Evolutionary conservation across 2,888 invertebrate species (phyloP), one percentile per base, ranked within the genome.

Genomic region (Pharmacophagus antenor): DNA sequence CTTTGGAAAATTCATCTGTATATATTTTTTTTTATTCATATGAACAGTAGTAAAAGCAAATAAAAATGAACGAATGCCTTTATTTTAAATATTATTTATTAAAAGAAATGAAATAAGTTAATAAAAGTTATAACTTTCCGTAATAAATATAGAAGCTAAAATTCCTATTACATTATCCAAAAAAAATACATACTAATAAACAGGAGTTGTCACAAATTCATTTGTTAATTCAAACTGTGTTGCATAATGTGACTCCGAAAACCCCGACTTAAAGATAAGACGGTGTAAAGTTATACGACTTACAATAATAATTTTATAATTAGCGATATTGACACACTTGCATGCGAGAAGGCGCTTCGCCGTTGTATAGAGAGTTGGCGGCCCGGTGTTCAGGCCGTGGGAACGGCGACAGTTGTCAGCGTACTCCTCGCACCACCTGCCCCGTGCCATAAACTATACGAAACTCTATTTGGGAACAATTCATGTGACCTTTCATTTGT

Each of bases 351-450:
- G 73, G 70, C 71, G 73, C 72, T n/a, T n/a, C 71, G 66, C 65
- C 68, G 66, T 63, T 41, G 52, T 62, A 23, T 48, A 48, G 56
- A 53, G 54, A 37, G 48, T 50, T 15, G 50, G 51, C 69, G 71
- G 73, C 74, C 88, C 84, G 88, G 88, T 87, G 88, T 76, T 73
- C 77, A 76, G 73, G 76, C 79, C 89, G 89, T 89, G 89, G 88
- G 89, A 89, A 89, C 77, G 70, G 75, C 85, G 87, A 86, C 88
- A 88, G 88, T 88, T 88, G 88, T 76, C 72, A 81, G 77, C 76
- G 74, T 62, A 63, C 46, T 17, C 18, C 44, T 37, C 66, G 56
- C 69, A 65, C 73, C 73, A 82, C 87, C 84, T 87, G 87, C 87
- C 85, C 82, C 81, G 79, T 73, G 72, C 77, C 79, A 76, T 81